These are phyloP conservation scores for Halichoerus grypus DNA, from an alignment of 2,113 vertebrate genomes.

Conservation along the genomic window DNA sequence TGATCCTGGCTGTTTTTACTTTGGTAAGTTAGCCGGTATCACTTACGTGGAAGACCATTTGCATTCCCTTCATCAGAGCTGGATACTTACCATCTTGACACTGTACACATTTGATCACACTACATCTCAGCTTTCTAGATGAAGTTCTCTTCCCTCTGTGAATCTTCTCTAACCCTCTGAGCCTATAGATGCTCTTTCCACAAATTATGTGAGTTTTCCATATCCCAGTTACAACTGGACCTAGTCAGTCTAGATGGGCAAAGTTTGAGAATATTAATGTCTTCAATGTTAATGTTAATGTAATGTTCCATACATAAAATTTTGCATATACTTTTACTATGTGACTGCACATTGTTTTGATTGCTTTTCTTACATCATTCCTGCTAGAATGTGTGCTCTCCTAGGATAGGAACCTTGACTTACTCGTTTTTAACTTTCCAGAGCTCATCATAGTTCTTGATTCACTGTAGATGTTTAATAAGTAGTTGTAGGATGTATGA, in stretches of 20 bases:
- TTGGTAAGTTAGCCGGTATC: neutral
- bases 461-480: slow-evolving; percentile 35
- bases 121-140: neutral
- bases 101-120: neutral
- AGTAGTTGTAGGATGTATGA: slow-evolving; percentile 17
- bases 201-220: slow-evolving; percentile 22
- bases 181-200: neutral
- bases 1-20: neutral
- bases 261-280: neutral
- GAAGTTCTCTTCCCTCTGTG: slow-evolving; percentile 1
- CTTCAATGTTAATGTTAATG: neutral
- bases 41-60: neutral
- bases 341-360: neutral
- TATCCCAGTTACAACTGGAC: neutral
- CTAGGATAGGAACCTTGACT: neutral
- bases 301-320: neutral
- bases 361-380: slow-evolving; percentile 17
- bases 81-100: neutral
- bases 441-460: neutral
- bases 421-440: slow-evolving; percentile 11
- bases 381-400: neutral
- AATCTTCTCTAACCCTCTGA: neutral
- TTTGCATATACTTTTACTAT: neutral
- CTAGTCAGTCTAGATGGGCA: neutral
- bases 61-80: neutral